Conservation (phyloP, 2,888 invertebrate genomes). For the Idaea aversata region DNA sequence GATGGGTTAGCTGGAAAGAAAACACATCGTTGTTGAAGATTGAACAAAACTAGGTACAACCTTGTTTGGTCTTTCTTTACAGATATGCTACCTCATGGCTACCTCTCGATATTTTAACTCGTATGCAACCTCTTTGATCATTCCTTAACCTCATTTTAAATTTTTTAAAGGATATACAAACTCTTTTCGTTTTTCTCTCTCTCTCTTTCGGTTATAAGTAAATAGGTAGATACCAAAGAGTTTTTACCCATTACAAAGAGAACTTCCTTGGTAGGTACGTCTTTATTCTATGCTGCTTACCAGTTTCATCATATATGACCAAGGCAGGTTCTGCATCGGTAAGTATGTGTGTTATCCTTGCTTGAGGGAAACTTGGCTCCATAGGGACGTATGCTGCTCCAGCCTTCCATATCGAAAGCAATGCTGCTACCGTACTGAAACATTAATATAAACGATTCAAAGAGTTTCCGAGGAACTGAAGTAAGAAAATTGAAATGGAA, state of each 20-base stretch:
- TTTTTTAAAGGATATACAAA: too few relatives aligned
- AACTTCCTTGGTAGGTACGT: background rate
- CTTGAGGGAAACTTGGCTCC: slow-evolving; percentile 86
- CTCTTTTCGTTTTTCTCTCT: too few relatives aligned
- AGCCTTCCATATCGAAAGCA: slow-evolving; percentile 89
- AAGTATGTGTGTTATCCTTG: slow-evolving; percentile 87
- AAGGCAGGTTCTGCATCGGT: slow-evolving; percentile 86
- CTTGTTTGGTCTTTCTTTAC: too few relatives aligned
- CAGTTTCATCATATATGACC: slow-evolving; percentile 83
- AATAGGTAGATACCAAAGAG: background rate
- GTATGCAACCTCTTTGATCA: too few relatives aligned
- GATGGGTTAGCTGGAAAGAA: slow-evolving; percentile 56
- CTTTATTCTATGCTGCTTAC: slow-evolving; percentile 40
- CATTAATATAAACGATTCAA: background rate
- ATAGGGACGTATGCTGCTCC: slow-evolving; percentile 93
- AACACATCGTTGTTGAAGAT: background rate
- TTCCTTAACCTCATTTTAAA: too few relatives aligned
- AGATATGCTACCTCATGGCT: too few relatives aligned
- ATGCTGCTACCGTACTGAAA: slow-evolving; percentile 77
- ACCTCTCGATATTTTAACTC: too few relatives aligned
- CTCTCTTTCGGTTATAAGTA: too few relatives aligned
- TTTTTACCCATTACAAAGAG: background rate
- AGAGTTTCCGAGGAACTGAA: too few relatives aligned
- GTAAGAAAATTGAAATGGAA: too few relatives aligned
- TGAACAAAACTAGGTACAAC: too few relatives aligned